Base-by-base conservation (phyloP, 2,888 invertebrate genomes). In the Mythimna lalbum region DNA sequence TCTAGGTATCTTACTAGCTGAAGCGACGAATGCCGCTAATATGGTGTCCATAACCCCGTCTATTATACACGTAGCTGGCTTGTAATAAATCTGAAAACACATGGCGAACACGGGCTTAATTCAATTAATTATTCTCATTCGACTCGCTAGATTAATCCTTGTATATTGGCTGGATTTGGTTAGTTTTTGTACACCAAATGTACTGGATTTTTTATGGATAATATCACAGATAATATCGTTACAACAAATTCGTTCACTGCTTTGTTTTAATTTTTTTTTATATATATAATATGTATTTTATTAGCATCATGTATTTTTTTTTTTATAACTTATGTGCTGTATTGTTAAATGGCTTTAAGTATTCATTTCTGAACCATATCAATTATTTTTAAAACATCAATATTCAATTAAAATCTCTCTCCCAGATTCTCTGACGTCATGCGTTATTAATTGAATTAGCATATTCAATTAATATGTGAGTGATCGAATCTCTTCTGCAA, bases 41-140 rank as follows among this genome's bases (percentile, higher is more conserved):
- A 96, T 93, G 3, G 96, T 96, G 79, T 96, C 96, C 94, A 96
- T 95, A 17, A 88, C 96, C 1, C 93, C 95, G 78, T 96, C 96
- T 76, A 96, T 95, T 76, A 96, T 95, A 76, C 96, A 96, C 33
- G 96, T 95, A 33, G 96, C 94, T 64, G 96, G 96, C 83, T 96
- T 96, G 88, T 96, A 96, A 87, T 95, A 96, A 80, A 96, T 91
- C 95, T 96, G 90, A 70, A 79, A 86, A 84, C 69, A 73, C 21
- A 78, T 55, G 14, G 36, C 39, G 53, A 63, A 75, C 39, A 73
- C 76, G 70, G 57, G 49, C 60, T 50, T 69, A 68, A 87, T 83
- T 77, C 61, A 73, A 78, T 70, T 76, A 57, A 81, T 83, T 86
- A 83, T 82, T 79, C 69, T 82, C 76, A 78, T 85, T 81, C 78